These are phyloP conservation scores for Griposia aprilina DNA, from an alignment of 2,888 invertebrate genomes.

Conservation along the genomic window DNA sequence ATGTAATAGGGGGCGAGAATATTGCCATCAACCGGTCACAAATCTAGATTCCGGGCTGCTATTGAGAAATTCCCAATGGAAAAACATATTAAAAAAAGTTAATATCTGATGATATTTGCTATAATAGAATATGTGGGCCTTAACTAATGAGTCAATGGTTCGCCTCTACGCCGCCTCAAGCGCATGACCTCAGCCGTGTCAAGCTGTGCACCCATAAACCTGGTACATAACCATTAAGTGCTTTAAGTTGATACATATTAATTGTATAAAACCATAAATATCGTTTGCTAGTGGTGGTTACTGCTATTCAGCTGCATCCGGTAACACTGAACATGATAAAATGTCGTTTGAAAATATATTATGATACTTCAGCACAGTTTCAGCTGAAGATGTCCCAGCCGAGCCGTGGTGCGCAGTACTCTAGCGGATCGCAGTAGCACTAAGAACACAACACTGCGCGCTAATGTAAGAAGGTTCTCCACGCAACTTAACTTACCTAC, in stretches of 20 bases:
- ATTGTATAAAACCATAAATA: not conserved
- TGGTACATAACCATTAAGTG: constrained; percentile 27
- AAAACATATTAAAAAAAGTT: no score
- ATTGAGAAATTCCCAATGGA: no score
- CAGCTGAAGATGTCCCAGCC: not conserved
- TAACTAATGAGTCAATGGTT: constrained; percentile 52
- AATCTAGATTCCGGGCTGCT: no score
- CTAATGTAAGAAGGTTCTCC: not conserved
- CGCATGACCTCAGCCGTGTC: constrained; percentile 43
- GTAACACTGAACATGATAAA: no score
- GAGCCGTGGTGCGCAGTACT: not conserved
- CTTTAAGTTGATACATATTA: not conserved
- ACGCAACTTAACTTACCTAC: not conserved
- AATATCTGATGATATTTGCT: not conserved
- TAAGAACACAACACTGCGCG: not conserved
- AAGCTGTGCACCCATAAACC: constrained; percentile 9
- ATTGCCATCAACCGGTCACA: no score
- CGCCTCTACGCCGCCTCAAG: constrained; percentile 33
- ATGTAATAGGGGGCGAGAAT: no score
- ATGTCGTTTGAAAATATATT: not conserved
- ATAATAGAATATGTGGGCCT: constrained; percentile 31
- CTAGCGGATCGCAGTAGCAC: not conserved
- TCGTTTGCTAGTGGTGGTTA: not conserved
- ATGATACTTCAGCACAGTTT: not conserved
- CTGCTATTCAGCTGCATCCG: not conserved